Base-by-base conservation (phyloP, 2,888 invertebrate genomes). In the Volucella zonaria region DNA sequence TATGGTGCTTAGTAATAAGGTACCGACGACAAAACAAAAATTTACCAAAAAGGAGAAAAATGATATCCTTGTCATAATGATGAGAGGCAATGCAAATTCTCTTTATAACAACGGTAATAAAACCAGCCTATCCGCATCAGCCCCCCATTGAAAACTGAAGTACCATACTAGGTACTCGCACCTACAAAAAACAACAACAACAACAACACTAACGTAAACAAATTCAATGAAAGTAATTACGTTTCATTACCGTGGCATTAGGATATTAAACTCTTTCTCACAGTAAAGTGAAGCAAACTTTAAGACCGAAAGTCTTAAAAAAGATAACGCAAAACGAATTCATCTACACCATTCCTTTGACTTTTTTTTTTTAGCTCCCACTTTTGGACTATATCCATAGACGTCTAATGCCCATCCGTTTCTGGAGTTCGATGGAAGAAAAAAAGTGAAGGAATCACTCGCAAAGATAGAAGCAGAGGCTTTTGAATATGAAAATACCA, bases 191-290 rank as follows among this genome's bases (percentile, higher is more conserved):
- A 10, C 45, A 11, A 12, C 11, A 56, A 11, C 51, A 31, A 56
- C 51, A 42, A 49, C 18, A 59, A 12, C 11, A 54, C 18, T 47
- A 31, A 52, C 71, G 49, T 77, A 77, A 67, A 68, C 74, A 71
- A 80, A 75, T 83, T 62, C 80, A 80, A 67, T 80, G 70, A 31
- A 79, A 75, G 45, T 66, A 70, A 80, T 83, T 75, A 83, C 70
- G 54, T 83, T 83, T 83, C 83, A 80, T 83, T 75, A 71, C 80
- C 66, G 80, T 75, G 47, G 77, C 66, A 62, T 73, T 78, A 78
- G 77, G 61, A 67, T 67, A 73, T 66, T 73, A 71, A 82, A 78
- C 54, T 71, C 58, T 15, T 14, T 45, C 66, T 58, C 71, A 66
- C 40, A 45, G 61, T 58, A 45, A 70, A 71, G 51, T 80, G 71